Evolutionary conservation across 2,113 vertebrate genomes (phyloP).

Genomic region (Bucco capensis): DNA sequence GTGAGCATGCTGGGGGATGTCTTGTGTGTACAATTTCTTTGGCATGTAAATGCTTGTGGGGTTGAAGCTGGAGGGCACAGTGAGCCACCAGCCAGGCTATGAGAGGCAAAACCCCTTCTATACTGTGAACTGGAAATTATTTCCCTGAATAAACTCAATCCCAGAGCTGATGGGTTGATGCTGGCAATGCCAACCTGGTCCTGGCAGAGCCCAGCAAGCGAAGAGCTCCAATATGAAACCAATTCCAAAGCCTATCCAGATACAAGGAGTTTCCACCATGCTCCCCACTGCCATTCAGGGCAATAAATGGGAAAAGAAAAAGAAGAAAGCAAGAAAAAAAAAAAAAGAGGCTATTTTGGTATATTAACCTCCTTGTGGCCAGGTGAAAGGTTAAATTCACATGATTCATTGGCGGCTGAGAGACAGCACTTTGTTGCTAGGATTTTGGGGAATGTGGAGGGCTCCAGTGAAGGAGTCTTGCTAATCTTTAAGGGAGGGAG

Average conservation of each 20-base stretch:
- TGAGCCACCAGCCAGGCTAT: not conserved
- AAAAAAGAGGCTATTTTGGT: constrained; percentile 33
- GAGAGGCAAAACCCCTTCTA: not conserved
- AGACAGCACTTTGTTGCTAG: constrained; percentile 75
- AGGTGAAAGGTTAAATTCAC: constrained; percentile 71
- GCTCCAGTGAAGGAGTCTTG: constrained; percentile 79
- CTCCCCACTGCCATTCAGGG: not conserved
- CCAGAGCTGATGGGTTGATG: not conserved
- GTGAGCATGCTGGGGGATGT: not conserved
- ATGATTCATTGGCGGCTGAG: constrained; percentile 66
- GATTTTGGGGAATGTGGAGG: constrained; percentile 81
- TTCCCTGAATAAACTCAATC: not conserved
- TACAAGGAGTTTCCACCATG: rapidly evolving
- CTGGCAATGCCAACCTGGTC: not conserved
- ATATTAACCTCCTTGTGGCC: constrained; percentile 59
- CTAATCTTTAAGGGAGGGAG: constrained; percentile 82
- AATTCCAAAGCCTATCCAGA: not conserved
- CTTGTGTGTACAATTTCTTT: not conserved
- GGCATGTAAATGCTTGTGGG: not conserved
- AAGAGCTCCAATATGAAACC: not conserved
- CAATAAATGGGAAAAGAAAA: not conserved
- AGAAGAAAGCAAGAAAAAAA: not conserved
- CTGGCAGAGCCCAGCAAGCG: not conserved
- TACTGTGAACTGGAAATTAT: not conserved
- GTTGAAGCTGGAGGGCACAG: not conserved